Evolutionary conservation across 2,888 invertebrate genomes (phyloP).

Genomic region (Papilio protenor): DNA sequence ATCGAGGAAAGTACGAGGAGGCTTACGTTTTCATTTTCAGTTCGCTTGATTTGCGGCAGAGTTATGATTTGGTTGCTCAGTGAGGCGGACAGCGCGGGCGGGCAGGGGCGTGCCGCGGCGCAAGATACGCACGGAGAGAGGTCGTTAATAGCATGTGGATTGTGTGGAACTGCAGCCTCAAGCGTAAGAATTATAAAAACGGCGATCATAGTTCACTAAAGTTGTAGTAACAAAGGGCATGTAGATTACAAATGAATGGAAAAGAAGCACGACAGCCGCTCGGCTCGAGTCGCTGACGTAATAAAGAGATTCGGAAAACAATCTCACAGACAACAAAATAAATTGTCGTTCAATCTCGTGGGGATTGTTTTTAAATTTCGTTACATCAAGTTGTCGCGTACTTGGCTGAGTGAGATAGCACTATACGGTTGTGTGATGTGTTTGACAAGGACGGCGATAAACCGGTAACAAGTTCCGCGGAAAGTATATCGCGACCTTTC

Average conservation of each 20-base stretch:
- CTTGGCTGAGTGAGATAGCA: slow-evolving; percentile 51
- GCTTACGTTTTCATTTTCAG: slow-evolving; percentile 37
- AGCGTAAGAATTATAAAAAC: too few species aligned
- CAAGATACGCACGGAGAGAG: neutral
- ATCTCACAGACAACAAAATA: slow-evolving; percentile 55
- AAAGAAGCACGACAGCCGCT: neutral
- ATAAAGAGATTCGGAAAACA: slow-evolving; percentile 53
- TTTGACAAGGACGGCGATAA: slow-evolving; percentile 45
- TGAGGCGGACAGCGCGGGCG: slow-evolving; percentile 40
- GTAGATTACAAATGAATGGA: neutral
- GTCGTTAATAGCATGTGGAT: neutral
- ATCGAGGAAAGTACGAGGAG: neutral
- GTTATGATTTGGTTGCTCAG: slow-evolving; percentile 60
- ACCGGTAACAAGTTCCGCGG: slow-evolving; percentile 5
- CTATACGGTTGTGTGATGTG: slow-evolving; percentile 41
- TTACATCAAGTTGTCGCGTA: slow-evolving; percentile 62
- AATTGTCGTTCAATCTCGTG: slow-evolving; percentile 58
- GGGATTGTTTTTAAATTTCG: slow-evolving; percentile 80
- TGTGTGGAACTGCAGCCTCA: neutral
- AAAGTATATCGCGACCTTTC: slow-evolving; percentile 8
- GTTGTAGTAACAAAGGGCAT: too few species aligned
- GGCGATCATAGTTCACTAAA: too few species aligned
- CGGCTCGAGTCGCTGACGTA: slow-evolving; percentile 30
- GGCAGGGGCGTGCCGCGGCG: neutral
- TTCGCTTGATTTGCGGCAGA: slow-evolving; percentile 51